phyloP scores from a whole-genome alignment of 2,888 invertebrate genomes.

The Carabus problematicus region DNA sequence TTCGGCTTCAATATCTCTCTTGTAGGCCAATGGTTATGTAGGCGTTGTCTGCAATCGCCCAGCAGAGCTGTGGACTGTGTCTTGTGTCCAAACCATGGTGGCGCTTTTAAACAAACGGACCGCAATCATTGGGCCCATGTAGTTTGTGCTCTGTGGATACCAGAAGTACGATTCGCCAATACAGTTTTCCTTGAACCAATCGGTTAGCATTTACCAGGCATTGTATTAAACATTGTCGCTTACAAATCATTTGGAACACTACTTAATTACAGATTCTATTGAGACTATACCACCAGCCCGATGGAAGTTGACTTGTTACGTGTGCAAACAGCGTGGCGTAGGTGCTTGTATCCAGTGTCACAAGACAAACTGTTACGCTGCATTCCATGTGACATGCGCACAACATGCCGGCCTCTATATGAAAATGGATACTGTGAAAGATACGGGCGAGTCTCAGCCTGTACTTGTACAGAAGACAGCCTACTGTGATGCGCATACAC shows the following conservation, averaged over 20 bases:
- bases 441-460: constrained; percentile 69
- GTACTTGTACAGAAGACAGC: constrained; percentile 94
- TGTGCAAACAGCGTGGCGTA: constrained; percentile 90
- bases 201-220: constrained; percentile 59
- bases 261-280: constrained; percentile 76
- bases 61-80: constrained; percentile 95
- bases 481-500: constrained; percentile 94
- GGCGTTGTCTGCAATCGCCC: constrained; percentile 95
- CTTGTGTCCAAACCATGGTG: constrained; percentile 97
- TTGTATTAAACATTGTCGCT: constrained; percentile 1
- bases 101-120: constrained; percentile 98
- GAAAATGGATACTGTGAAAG: constrained; percentile 88
- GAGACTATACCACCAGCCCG: constrained; percentile 94
- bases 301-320: constrained; percentile 96
- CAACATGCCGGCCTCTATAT: constrained; percentile 94
- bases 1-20: neutral
- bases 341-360: constrained; percentile 99
- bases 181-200: constrained; percentile 98
- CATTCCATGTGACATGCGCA: constrained; percentile 99
- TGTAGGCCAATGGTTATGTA: constrained; percentile 93
- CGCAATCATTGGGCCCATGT: constrained; percentile 97
- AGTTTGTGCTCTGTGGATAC: constrained; percentile 98
- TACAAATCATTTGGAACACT: neutral
- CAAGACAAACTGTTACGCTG: constrained; percentile 93
- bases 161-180: constrained; percentile 97